Percentiles rank a stretch among this genome's conserved stretches.
phyloP scores from a whole-genome alignment of 2,797 vertebrate species.

The Balearica regulorum region DNA sequence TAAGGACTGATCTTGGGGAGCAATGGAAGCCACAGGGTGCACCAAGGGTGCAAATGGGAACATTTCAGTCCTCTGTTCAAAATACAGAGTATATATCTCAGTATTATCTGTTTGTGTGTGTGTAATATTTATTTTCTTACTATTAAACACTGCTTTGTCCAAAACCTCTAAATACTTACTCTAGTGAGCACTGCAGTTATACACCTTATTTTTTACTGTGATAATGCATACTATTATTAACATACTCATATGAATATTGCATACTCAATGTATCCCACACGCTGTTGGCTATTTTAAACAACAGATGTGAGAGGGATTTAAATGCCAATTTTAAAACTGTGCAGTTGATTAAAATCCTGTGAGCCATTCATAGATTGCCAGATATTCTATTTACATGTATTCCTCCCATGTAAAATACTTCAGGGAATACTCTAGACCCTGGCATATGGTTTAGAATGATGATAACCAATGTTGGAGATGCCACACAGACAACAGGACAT shows the following conservation, averaged over 20 bases:
- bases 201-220: not conserved
- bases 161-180: not conserved
- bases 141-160: not conserved
- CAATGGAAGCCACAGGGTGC: not conserved
- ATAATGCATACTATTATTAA: conserved; percentile 25
- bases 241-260: conserved; percentile 18
- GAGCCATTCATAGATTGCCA: conserved; percentile 59
- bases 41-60: not conserved
- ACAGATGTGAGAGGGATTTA: conserved; percentile 58
- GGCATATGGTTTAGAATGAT: conserved; percentile 46
- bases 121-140: not conserved
- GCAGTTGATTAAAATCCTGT: conserved; percentile 53
- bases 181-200: not conserved
- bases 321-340: conserved; percentile 54
- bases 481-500: conserved; percentile 57
- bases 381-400: conserved; percentile 58
- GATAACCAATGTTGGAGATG: conserved; percentile 36
- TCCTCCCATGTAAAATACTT: conserved; percentile 46
- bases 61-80: not conserved
- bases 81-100: not conserved
- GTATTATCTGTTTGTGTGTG: not conserved
- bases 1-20: not conserved
- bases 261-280: not conserved
- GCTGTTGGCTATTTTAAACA: conserved; percentile 40
- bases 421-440: conserved; percentile 50